A percentile compares a stretch with the other conserved stretches of the same genome.
These are phyloP conservation scores for Lasioglossum zephyrum DNA, from an alignment of 2,888 invertebrate genomes.

Conservation along the genomic window DNA sequence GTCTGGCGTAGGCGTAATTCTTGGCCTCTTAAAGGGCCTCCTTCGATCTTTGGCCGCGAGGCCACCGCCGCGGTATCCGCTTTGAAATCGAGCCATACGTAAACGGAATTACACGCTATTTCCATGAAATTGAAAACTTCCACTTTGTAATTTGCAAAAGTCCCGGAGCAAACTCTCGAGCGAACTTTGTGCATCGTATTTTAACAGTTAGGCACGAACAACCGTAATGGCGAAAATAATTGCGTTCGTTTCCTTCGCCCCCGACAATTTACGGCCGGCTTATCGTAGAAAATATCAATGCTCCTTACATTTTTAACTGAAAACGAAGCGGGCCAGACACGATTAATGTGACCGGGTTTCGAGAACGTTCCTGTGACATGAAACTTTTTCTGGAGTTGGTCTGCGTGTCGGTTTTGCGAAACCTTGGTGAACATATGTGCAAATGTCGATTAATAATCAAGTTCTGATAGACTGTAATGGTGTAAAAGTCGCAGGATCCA, in stretches of 20 bases:
- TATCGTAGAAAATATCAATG: conserved; percentile 21
- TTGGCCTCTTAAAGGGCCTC: background rate
- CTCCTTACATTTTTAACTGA: background rate
- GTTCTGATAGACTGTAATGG: background rate
- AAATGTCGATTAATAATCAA: background rate
- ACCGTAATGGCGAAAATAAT: conserved; percentile 33
- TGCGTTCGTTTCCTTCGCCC: conserved; percentile 22
- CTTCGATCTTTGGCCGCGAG: background rate
- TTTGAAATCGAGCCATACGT: conserved; percentile 27
- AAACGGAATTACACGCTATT: conserved; percentile 33
- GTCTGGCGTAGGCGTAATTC: conserved; percentile 21
- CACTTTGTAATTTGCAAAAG: conserved; percentile 29
- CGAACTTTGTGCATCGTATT: conserved; percentile 33
- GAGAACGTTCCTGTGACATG: background rate
- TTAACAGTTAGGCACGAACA: conserved; percentile 31
- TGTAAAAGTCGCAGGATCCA: background rate
- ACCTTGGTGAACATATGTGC: background rate
- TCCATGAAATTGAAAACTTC: conserved; percentile 37
- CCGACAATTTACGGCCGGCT: conserved; percentile 19
- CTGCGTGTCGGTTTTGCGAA: background rate
- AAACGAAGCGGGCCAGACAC: background rate
- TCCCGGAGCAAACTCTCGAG: background rate
- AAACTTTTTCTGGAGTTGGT: background rate
- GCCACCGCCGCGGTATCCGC: conserved; percentile 23
- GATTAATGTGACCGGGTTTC: conserved; percentile 5